A percentile compares a stretch with the other conserved stretches of the same genome.
phyloP scores from a whole-genome alignment of 1,140 invertebrate species.

The Pseudomyrmex flavicornis region DNA sequence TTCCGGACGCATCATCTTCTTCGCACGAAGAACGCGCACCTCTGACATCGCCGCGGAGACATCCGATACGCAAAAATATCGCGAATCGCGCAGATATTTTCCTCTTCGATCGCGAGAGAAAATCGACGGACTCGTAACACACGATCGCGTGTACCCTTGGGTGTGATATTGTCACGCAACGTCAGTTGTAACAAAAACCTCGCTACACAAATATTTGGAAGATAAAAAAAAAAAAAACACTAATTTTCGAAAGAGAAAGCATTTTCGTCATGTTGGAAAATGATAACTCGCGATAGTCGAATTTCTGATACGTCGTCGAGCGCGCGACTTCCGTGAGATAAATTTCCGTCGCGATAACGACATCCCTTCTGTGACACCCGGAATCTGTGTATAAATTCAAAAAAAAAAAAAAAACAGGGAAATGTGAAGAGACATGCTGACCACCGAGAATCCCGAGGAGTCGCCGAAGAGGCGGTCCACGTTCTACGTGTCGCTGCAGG shows the following conservation, averaged over 20 bases:
- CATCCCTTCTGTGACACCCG: background rate
- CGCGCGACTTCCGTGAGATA: background rate
- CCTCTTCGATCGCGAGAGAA: background rate
- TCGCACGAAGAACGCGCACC: background rate
- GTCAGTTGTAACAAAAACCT: no score
- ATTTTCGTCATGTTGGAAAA: background rate
- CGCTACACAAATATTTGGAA: no score
- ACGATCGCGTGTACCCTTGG: background rate
- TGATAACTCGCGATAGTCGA: background rate
- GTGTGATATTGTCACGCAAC: background rate
- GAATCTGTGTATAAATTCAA: background rate
- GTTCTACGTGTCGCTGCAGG: slow-evolving; percentile 84
- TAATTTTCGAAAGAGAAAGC: background rate
- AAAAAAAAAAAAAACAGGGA: background rate
- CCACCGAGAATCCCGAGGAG: slow-evolving; percentile 73
- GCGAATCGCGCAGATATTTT: background rate
- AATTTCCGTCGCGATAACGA: background rate
- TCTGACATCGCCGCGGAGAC: background rate
- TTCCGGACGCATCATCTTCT: background rate
- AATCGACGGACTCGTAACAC: background rate
- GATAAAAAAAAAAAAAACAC: background rate
- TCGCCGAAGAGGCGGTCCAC: slow-evolving; percentile 84
- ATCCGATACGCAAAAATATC: slow-evolving; percentile 42
- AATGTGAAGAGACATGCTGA: slow-evolving; percentile 74
- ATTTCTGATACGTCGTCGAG: background rate